Evolutionary conservation across 2,888 invertebrate genomes (phyloP).

Genomic region (Rotaria sp.): DNA sequence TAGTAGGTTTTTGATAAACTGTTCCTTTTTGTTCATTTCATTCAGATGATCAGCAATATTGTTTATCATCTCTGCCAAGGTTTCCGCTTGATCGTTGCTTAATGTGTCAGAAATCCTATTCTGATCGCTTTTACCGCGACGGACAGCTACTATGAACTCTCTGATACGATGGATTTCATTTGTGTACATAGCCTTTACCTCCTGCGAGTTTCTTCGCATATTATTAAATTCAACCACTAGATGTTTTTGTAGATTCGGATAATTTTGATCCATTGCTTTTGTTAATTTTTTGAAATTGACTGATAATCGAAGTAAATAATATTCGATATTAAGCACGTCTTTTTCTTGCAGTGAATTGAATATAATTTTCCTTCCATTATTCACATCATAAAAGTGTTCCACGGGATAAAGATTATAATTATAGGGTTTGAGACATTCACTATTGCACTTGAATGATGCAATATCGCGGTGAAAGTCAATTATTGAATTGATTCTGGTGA

Average conservation of each 20-base stretch:
- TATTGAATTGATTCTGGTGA: neutral
- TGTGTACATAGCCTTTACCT: neutral
- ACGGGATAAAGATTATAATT: neutral
- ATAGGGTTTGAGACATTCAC: neutral
- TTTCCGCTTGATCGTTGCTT: neutral
- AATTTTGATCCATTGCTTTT: neutral
- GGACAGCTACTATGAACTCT: neutral
- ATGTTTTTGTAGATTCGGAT: neutral
- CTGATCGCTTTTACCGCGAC: neutral
- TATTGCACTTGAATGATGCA: neutral
- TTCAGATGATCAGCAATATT: neutral
- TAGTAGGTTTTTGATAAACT: neutral
- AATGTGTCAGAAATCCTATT: neutral
- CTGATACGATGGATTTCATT: neutral
- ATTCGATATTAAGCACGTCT: neutral
- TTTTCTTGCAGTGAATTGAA: too few relatives aligned
- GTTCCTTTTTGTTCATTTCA: neutral
- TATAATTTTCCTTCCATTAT: too few relatives aligned
- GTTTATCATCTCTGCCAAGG: neutral
- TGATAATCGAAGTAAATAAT: neutral
- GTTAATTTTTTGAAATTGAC: neutral
- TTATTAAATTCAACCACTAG: neutral
- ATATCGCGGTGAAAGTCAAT: neutral
- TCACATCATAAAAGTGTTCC: too few relatives aligned
- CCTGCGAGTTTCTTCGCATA: neutral